Conservation (phyloP, 2,797 vertebrate genomes). For the Clarias pachynema region DNA sequence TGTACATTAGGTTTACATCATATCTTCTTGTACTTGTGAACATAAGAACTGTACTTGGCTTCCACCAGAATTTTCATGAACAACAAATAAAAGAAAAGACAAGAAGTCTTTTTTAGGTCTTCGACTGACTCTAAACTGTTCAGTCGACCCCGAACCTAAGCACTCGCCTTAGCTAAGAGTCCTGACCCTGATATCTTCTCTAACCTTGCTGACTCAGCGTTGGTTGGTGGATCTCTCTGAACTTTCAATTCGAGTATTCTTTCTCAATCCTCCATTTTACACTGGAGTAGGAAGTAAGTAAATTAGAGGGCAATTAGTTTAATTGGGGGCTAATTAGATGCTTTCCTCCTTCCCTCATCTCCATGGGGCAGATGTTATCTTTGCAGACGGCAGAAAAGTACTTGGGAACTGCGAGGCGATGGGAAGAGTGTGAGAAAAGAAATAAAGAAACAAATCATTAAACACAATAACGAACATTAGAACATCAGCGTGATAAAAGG, state of each 20-base stretch:
- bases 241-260: conserved; percentile 48
- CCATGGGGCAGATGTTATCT: conserved; percentile 49
- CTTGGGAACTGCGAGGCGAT: conserved; percentile 49
- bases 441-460: conserved; percentile 9
- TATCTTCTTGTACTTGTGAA: no score
- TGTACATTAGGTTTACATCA: no score
- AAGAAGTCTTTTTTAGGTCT: background rate
- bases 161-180: background rate
- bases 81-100: background rate
- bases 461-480: background rate
- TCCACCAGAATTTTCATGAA: background rate
- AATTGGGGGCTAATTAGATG: conserved; percentile 74
- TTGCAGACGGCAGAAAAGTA: conserved; percentile 60
- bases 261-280: conserved; percentile 56
- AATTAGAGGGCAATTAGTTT: conserved; percentile 72
- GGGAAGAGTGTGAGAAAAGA: conserved; percentile 45
- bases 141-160: background rate
- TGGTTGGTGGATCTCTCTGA: conserved; percentile 62
- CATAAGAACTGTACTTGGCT: background rate
- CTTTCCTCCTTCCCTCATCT: conserved; percentile 66
- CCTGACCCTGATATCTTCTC: background rate
- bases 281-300: conserved; percentile 71
- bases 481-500: background rate
- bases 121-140: background rate
- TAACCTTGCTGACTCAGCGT: conserved; percentile 18